Evolutionary conservation across 2,888 invertebrate genomes (phyloP).

Genomic region (Scaptomyza tumidula): DNA sequence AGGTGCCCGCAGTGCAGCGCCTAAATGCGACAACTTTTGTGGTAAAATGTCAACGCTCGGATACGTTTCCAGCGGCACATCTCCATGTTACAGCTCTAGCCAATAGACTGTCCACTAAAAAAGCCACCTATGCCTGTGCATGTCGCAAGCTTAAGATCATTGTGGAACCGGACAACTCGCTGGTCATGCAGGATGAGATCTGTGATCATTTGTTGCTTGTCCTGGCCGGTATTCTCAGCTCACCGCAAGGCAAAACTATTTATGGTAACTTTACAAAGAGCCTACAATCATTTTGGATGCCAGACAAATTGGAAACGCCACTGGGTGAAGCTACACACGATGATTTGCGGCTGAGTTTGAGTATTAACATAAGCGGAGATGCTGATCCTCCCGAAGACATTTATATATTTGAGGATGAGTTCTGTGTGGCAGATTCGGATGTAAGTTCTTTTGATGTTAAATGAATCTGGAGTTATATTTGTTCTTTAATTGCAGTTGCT

Average conservation of each 20-base stretch:
- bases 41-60: conserved; percentile 79
- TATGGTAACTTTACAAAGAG: conserved; percentile 80
- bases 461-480: neutral
- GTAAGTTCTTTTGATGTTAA: conserved; percentile 38
- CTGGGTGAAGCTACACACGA: conserved; percentile 57
- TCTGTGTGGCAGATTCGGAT: conserved; percentile 52
- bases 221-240: conserved; percentile 81
- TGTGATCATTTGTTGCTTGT: conserved; percentile 83
- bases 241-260: conserved; percentile 65
- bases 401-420: conserved; percentile 77
- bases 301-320: conserved; percentile 69
- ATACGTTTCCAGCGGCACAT: conserved; percentile 80
- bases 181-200: conserved; percentile 82
- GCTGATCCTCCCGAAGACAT: conserved; percentile 71
- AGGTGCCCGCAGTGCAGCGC: conserved; percentile 80
- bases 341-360: conserved; percentile 58
- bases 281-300: conserved; percentile 81
- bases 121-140: conserved; percentile 77
- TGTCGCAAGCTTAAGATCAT: conserved; percentile 83
- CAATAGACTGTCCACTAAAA: conserved; percentile 67
- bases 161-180: conserved; percentile 82
- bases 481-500: conserved; percentile 32
- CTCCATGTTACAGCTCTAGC: conserved; percentile 80
- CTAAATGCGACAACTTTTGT: conserved; percentile 81
- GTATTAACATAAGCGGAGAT: conserved; percentile 60